A percentile compares a stretch with the other conserved stretches of the same genome.
Evolutionary conservation across 1,140 invertebrate species (phyloP).

Genomic region (Drosophila arawakana): DNA sequence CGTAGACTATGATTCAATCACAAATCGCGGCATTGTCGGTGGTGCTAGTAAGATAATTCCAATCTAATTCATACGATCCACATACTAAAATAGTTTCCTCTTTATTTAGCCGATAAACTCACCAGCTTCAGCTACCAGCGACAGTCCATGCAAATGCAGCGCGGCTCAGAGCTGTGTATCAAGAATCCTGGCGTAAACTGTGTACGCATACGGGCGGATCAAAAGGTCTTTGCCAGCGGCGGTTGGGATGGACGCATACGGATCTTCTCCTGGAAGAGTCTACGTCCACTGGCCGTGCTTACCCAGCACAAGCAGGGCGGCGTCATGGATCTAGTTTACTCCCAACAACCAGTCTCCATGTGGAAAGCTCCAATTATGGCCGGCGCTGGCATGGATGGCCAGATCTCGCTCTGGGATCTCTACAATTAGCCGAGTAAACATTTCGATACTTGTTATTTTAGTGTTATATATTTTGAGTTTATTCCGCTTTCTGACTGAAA

Average conservation of each 20-base stretch:
- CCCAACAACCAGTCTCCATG: slow-evolving; percentile 86
- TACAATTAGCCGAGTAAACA: slow-evolving; percentile 86
- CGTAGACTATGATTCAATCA: slow-evolving; percentile 88
- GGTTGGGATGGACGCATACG: slow-evolving; percentile 91
- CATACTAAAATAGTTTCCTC: slow-evolving; percentile 74
- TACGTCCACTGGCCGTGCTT: slow-evolving; percentile 90
- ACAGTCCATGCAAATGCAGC: slow-evolving; percentile 86
- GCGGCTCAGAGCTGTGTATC: slow-evolving; percentile 87
- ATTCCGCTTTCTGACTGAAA: slow-evolving; percentile 28
- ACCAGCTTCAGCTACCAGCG: slow-evolving; percentile 79
- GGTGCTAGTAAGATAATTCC: slow-evolving; percentile 84
- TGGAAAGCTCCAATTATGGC: slow-evolving; percentile 91
- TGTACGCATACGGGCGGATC: slow-evolving; percentile 89
- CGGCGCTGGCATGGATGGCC: slow-evolving; percentile 88
- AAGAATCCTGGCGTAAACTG: slow-evolving; percentile 90
- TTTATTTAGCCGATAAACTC: slow-evolving; percentile 79
- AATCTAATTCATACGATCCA: slow-evolving; percentile 81
- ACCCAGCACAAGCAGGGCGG: slow-evolving; percentile 88
- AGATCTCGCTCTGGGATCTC: slow-evolving; percentile 91
- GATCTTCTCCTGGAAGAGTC: slow-evolving; percentile 91
- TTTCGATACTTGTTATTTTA: slow-evolving; percentile 19
- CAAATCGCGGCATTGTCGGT: slow-evolving; percentile 88
- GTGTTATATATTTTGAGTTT: slow-evolving; percentile 41
- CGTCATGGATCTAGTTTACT: slow-evolving; percentile 89
- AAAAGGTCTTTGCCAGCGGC: slow-evolving; percentile 90